A percentile compares a stretch with the other conserved stretches of the same genome.
Evolutionary conservation across 2,113 vertebrate genomes (phyloP).

Genomic region (Festucalex cinctus): DNA sequence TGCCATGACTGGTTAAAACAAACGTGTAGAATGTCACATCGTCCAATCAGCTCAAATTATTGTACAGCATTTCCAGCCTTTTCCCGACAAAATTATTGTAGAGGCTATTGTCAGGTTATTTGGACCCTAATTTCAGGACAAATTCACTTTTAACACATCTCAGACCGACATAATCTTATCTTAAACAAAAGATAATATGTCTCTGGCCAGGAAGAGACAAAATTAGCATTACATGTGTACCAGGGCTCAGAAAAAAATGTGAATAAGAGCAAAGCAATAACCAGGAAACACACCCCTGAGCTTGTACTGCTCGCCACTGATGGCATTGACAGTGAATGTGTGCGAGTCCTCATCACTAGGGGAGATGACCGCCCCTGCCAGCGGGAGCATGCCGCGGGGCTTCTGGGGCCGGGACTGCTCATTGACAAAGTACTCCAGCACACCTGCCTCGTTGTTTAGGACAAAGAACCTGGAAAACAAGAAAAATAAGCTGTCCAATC

Average conservation of each 20-base stretch:
- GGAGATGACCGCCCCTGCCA: conserved; percentile 95
- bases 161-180: no score
- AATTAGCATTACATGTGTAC: no score
- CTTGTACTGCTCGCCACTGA: conserved; percentile 97
- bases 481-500: not conserved
- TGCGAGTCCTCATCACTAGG: conserved; percentile 98
- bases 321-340: conserved; percentile 96
- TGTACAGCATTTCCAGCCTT: no score
- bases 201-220: no score
- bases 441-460: conserved; percentile 90
- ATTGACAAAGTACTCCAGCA: conserved; percentile 97
- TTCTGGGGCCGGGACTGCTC: conserved; percentile 91
- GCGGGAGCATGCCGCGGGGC: conserved; percentile 88
- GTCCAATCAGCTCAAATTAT: no score
- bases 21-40: no score
- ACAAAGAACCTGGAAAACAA: conserved; percentile 85
- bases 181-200: no score
- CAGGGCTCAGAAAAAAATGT: not conserved
- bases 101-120: no score
- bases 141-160: no score
- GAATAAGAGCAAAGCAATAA: not conserved
- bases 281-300: conserved; percentile 80
- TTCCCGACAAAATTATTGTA: no score
- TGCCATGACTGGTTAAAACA: no score
- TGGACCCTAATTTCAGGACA: no score